Evolutionary conservation across 1,140 invertebrate species (phyloP), one percentile per base, ranked within the genome.

Genomic region (Drosophila rufa): DNA sequence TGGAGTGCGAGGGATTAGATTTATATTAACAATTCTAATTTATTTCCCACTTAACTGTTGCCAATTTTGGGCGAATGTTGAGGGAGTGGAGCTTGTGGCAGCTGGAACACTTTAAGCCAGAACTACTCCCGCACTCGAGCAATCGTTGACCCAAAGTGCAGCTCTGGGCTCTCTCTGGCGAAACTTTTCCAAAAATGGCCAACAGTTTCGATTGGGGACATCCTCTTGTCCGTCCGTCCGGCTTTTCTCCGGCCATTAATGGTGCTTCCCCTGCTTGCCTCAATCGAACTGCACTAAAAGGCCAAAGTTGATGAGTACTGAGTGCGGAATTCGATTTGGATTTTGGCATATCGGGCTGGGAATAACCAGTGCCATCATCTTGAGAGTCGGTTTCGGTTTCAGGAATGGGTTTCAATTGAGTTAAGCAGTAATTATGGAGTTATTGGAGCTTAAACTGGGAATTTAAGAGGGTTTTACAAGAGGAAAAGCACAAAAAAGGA

Each of bases 21-120:
- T 90, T 84, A 79, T 89, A 84, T 84, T 89, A 89, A 61, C 74
- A 90, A 84, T 89, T 89, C 61, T 75, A 90, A 89, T 89, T 89
- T 87, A 83, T 87, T 83, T 87, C 80, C 64, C 79, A 66, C 75
- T 80, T 77, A 87, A 87, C 76, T 80, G 84, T 80, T 77, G 83
- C 80, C 84, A 69, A 90, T 81, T 87, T 73, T 50, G 64, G 64
- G 57, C 55, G 50, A 33, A 67, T n/a, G 38, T 7, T 1, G 30
- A 4, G n/a, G n/a, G 14, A 43, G 30, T 8, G 7, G 30, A 33
- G 30, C 30, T 51, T 56, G 53, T 50, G 74, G 48, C 61, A 55
- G 50, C 14, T 43, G 43, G 33, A 2, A 3, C 66, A 56, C 57
- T 66, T 25, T 22, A 15, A 17, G 38, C 14, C 38, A 40, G 14